A percentile compares a stretch with the other conserved stretches of the same genome.
These are phyloP conservation scores for Sebastes nivosus DNA, from an alignment of 2,797 vertebrate species.

Conservation along the genomic window DNA sequence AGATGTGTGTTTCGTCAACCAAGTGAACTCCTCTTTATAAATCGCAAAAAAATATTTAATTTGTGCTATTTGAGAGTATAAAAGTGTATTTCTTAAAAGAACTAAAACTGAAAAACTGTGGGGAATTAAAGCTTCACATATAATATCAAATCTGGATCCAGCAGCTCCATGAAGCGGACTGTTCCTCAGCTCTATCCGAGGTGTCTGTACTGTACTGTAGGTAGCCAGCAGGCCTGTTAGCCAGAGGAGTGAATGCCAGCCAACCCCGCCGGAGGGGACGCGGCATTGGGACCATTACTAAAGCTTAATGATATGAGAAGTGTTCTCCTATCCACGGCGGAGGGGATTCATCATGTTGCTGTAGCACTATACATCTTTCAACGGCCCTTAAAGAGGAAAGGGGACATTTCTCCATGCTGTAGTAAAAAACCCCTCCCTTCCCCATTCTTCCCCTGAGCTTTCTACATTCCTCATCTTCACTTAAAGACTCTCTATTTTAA, in stretches of 20 bases:
- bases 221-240: conserved; percentile 56
- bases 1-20: neutral
- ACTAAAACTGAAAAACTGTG: neutral
- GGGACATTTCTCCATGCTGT: conserved; percentile 59
- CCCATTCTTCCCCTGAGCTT: conserved; percentile 50
- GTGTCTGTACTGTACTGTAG: neutral
- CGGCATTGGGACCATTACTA: conserved; percentile 74
- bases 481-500: conserved; percentile 71
- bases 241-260: conserved; percentile 60
- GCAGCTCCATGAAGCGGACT: neutral
- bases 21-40: neutral
- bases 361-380: conserved; percentile 71
- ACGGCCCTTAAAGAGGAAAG: conserved; percentile 62
- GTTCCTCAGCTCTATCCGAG: neutral
- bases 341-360: conserved; percentile 70
- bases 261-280: conserved; percentile 52
- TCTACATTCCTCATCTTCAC: conserved; percentile 60
- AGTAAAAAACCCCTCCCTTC: conserved; percentile 47
- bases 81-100: neutral
- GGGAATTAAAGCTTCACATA: neutral
- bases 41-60: neutral
- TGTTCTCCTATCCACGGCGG: conserved; percentile 58
- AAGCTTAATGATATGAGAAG: conserved; percentile 82
- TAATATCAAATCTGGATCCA: neutral
- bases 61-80: neutral